Evolutionary conservation across 2,888 invertebrate genomes (phyloP).

Genomic region (Cataglyphis livida): DNA sequence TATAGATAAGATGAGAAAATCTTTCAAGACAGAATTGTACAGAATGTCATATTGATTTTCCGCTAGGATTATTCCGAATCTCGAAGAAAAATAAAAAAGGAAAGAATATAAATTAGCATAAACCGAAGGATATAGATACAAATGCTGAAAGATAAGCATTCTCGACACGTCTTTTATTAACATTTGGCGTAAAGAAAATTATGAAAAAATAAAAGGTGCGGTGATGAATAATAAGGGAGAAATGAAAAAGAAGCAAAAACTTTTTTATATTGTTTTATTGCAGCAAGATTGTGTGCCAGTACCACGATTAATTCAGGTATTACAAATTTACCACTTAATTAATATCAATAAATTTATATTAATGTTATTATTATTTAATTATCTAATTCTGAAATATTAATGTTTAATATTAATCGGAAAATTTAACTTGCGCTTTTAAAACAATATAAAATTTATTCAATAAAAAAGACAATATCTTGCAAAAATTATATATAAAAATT

Average conservation of each 20-base stretch:
- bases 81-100: slow-evolving; percentile 8
- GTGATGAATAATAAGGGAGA: neutral
- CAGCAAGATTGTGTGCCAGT: neutral
- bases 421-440: neutral
- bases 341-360: neutral
- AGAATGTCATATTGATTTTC: slow-evolving; percentile 23
- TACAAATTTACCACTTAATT: neutral
- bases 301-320: neutral
- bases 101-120: neutral
- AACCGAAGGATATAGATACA: neutral
- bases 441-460: neutral
- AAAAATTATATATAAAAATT: neutral
- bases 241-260: neutral
- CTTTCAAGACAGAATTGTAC: neutral
- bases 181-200: neutral
- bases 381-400: neutral
- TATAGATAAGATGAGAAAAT: neutral
- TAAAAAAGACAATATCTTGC: neutral
- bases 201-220: neutral
- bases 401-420: neutral
- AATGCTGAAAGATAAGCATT: neutral
- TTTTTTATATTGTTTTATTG: slow-evolving; percentile 2
- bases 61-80: neutral
- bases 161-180: slow-evolving; percentile 18
- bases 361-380: neutral